A percentile compares a stretch with the other conserved stretches of the same genome.
Evolutionary conservation across 2,888 invertebrate genomes (phyloP).

Genomic region (Oscheius sp.): DNA sequence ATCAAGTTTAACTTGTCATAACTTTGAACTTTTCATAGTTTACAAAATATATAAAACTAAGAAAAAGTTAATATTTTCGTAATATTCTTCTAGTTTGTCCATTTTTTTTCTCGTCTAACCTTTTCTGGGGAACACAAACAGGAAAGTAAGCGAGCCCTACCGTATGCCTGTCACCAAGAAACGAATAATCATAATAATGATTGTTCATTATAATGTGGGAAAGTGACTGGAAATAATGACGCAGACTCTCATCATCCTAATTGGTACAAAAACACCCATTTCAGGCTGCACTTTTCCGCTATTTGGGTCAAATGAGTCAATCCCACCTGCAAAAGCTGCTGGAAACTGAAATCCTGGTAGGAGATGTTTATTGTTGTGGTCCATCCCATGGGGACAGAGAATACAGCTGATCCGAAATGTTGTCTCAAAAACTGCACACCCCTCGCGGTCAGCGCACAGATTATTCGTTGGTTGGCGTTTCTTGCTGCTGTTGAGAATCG

Average conservation of each 20-base stretch:
- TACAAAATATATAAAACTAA: no score
- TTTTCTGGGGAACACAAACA: no score
- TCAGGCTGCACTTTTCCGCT: neutral
- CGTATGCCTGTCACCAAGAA: no score
- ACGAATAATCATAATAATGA: no score
- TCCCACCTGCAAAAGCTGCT: conserved; percentile 45
- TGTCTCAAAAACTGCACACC: conserved; percentile 39
- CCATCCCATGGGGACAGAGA: conserved; percentile 46
- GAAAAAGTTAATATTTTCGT: neutral
- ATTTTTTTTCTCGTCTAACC: no score
- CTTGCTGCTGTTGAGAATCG: conserved; percentile 28
- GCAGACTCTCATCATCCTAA: no score
- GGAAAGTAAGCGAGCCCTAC: no score
- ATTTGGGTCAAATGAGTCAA: conserved; percentile 1
- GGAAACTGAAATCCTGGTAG: conserved; percentile 46
- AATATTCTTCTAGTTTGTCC: neutral
- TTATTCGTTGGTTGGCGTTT: conserved; percentile 39
- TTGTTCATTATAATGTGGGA: no score
- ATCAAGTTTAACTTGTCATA: no score
- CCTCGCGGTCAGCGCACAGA: conserved; percentile 36
- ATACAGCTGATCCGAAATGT: conserved; percentile 20
- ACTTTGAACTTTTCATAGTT: no score
- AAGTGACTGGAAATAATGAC: no score
- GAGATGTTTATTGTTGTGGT: conserved; percentile 49
- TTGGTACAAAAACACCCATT: no score